Evolutionary conservation across 2,888 invertebrate genomes (phyloP).

Genomic region (Epirrita christyi): DNA sequence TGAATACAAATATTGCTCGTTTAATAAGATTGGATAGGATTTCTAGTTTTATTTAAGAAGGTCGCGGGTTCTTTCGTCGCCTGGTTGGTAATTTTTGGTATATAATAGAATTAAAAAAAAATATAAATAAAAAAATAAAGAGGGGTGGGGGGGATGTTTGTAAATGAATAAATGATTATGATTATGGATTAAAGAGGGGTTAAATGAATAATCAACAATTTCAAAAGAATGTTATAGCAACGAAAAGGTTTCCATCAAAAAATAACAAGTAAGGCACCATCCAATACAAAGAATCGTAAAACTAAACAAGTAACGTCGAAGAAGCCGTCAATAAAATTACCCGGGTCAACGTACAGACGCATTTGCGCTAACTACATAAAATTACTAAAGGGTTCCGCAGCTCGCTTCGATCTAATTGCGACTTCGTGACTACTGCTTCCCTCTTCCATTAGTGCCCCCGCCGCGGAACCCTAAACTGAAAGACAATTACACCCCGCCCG

Average conservation of each 20-base stretch:
- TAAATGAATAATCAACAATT: no score
- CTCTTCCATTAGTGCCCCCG: conserved; percentile 68
- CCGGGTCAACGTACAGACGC: conserved; percentile 57
- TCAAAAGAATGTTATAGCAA: neutral
- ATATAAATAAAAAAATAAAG: no score
- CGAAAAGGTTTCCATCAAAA: neutral
- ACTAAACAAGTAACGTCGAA: conserved; percentile 28
- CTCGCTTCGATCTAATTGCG: conserved; percentile 74
- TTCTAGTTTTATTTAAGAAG: no score
- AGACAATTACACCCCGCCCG: conserved; percentile 21
- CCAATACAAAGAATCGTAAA: conserved; percentile 5
- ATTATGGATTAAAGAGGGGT: no score
- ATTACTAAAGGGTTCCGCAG: conserved; percentile 74
- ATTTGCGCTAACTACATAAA: conserved; percentile 74
- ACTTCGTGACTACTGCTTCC: conserved; percentile 72
- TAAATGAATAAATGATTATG: no score
- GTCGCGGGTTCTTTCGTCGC: no score
- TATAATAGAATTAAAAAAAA: no score
- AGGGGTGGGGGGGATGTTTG: no score
- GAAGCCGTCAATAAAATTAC: conserved; percentile 41
- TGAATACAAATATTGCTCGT: no score
- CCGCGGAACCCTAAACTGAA: conserved; percentile 38
- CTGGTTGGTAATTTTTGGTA: no score
- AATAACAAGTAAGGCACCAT: neutral
- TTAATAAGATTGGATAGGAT: no score